Percentiles rank a stretch among this genome's conserved stretches.
Conservation (phyloP, 2,797 vertebrate genomes). For the Acipenser oxyrinchus region DNA sequence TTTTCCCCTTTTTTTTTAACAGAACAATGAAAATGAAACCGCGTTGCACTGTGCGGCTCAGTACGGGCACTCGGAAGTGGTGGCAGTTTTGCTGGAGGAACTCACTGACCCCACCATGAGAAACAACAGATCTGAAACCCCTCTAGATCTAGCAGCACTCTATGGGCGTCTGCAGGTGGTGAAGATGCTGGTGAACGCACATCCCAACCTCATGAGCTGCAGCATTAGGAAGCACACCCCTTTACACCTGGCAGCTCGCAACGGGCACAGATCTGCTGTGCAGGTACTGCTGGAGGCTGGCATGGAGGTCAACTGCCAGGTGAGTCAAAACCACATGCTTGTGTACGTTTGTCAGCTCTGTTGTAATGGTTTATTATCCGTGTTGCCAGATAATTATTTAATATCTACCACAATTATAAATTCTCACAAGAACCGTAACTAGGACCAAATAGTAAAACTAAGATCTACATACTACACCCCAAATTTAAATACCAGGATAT, state of each 20-base stretch:
- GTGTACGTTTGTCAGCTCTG: no score
- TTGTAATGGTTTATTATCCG: no score
- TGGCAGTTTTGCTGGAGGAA: slow-evolving; percentile 82
- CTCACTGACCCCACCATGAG: slow-evolving; percentile 87
- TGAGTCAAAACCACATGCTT: slow-evolving; percentile 42
- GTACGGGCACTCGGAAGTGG: slow-evolving; percentile 90
- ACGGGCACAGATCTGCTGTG: slow-evolving; percentile 81
- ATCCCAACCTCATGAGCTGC: slow-evolving; percentile 85
- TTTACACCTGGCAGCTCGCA: slow-evolving; percentile 86
- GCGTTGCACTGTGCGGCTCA: slow-evolving; percentile 90
- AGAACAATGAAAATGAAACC: slow-evolving; percentile 90
- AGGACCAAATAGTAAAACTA: no score
- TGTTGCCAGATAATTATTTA: no score
- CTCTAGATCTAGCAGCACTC: slow-evolving; percentile 84
- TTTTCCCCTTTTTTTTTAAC: slow-evolving; percentile 31
- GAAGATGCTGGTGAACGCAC: slow-evolving; percentile 82
- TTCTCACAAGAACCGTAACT: no score
- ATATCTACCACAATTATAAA: no score
- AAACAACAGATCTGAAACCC: slow-evolving; percentile 84
- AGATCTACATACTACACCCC: no score
- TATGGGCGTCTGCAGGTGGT: slow-evolving; percentile 90
- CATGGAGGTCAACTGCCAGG: slow-evolving; percentile 91
- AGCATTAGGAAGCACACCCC: slow-evolving; percentile 80
- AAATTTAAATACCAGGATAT: no score
- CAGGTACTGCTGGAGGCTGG: slow-evolving; percentile 82